Evolutionary conservation across 1,140 invertebrate species (phyloP).

Genomic region (Bombus picipes): DNA sequence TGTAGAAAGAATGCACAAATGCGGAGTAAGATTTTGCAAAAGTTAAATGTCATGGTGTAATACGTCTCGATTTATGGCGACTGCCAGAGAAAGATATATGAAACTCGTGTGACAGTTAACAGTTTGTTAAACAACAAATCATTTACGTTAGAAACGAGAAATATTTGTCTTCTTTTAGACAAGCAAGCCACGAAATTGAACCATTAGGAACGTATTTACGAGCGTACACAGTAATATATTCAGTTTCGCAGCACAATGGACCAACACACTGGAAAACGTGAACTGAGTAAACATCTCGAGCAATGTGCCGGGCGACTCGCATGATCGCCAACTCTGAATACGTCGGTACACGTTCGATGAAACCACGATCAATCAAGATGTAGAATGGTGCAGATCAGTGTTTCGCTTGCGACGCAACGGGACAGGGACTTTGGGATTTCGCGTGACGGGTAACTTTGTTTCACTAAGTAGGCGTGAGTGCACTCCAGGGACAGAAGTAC

Average conservation of each 20-base stretch:
- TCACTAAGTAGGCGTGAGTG: constrained; percentile 70
- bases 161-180: no score
- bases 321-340: not conserved
- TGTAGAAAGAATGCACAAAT: no score
- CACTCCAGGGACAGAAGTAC: constrained; percentile 60
- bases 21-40: no score
- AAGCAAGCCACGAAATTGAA: no score
- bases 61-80: no score
- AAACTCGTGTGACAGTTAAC: no score
- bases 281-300: not conserved
- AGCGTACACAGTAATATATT: not conserved
- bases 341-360: not conserved
- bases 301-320: not conserved
- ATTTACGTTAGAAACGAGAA: no score
- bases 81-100: no score
- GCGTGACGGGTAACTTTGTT: constrained; percentile 64
- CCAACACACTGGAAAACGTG: not conserved
- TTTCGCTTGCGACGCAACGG: constrained; percentile 20
- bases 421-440: constrained; percentile 49
- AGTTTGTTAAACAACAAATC: no score
- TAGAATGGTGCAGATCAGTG: not conserved
- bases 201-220: not conserved
- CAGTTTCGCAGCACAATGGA: not conserved
- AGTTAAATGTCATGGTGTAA: no score
- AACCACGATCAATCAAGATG: constrained; percentile 26